Evolutionary conservation across 2,113 vertebrate species (phyloP), one percentile per base, ranked within the genome.

Genomic region (Alethe castanea): DNA sequence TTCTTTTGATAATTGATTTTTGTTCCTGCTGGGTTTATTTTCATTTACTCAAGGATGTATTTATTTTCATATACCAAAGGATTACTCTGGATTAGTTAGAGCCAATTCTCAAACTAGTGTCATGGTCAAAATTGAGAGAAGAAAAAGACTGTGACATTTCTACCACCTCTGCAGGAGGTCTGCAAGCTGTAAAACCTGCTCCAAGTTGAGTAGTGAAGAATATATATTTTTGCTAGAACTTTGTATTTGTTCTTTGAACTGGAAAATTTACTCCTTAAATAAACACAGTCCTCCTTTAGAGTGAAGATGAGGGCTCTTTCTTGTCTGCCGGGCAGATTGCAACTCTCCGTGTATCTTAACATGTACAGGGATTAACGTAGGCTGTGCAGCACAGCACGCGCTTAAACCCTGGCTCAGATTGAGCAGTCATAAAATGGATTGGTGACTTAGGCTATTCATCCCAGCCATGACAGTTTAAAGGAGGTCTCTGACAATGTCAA

Each of bases 361-460:
- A 6, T 78, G 83, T 59, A 19, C 65, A 25, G 36, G 66, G 83
- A 89, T 89, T 86, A 92, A 25, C 0, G 0, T 19, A 45, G 83
- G 61, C 53, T 38, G 53, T 61, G 57, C 40, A 57, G 89, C 89
- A 19, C 83, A 90, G 79, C 79, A 11, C 29, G 83, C 15, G 20
- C 73, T 67, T 76, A 92, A 91, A 84, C 70, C 73, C 70, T 72
- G 91, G 89, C 95, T 97, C 92, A 94, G 95, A 95, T 91, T 97
- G 94, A 97, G 95, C 95, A 94, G 93, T 91, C 73, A 47, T 36
- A 94, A 95, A 96, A 95, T 94, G 92, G 93, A 95, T 90, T 95
- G 91, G 84, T 95, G 86, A 82, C 7, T 92, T 96, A 94, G 36
- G 81, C 93, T 91, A 92, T 95, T 96, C 91, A 95, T 96, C 94